Evolutionary conservation across 2,113 vertebrate genomes (phyloP), one percentile per base, ranked within the genome.

Genomic region (Psittacula cyanocephala): DNA sequence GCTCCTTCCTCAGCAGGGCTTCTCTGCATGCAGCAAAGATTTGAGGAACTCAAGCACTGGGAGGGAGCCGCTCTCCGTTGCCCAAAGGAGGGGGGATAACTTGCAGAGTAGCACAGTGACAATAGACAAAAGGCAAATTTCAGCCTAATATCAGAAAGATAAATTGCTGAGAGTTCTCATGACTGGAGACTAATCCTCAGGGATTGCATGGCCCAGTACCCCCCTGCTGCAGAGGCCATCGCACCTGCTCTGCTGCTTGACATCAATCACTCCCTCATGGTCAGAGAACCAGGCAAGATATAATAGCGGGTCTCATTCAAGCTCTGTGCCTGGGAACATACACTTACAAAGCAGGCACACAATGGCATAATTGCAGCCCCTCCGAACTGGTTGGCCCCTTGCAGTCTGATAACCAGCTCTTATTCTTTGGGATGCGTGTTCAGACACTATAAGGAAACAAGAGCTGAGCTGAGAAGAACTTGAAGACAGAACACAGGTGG

Each of bases 81-180:
- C 74, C 52, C 57, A 35, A 20, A 87, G 52, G 20, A 24, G 50
- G 35, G 29, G 72, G 33, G 43, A 9, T 35, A 46, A 63, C 55
- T 53, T n/a, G 33, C 49, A 71, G 72, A 81, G 76, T 7, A 80
- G 55, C 57, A 60, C 52, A 46, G 17, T 20, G 22, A 60, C 68
- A 76, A 35, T 3, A n/a, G 55, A 78, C 49, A 85, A 91, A 94
- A 93, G 74, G 86, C 75, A 81, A 92, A 78, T 62, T 77, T 46
- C 86, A 47, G 68, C 41, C 43, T 74, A 16, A 35, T 64, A 82
- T 57, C 39, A 72, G 72, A 49, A 53, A 80, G 52, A 91, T 67
- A 90, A 91, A 93, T 64, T 72, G 72, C 91, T 68, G 82, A 64
- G 47, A 60, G 52, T 33, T 81, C 72, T 89, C 60, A 72, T 14